Base-by-base conservation (phyloP, 2,113 vertebrate genomes). In the Nerophis ophidion region DNA sequence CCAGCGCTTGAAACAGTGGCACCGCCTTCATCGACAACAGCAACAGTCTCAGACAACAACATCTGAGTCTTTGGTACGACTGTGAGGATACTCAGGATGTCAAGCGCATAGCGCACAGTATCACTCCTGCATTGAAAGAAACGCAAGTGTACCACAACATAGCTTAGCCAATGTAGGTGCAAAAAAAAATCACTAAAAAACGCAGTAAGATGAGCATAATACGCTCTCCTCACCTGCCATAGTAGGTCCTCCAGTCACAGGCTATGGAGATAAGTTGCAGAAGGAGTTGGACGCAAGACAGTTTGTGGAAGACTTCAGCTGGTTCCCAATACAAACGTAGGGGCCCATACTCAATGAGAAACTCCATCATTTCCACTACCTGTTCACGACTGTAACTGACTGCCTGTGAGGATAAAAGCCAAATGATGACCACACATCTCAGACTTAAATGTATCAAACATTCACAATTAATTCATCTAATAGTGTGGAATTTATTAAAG, bases 341-440 rank as follows among this genome's bases (percentile, higher is more conserved):
- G 5, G 96, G 96, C 7, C 95, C 93, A 10, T 94, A 96, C 73
- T 97, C 96, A 26, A 99, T 96, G 36, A 99, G 89, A 78, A 98
- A 99, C 79, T 99, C 97, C 94, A 98, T 96, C 97, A 99, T 98
- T 75, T 99, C 97, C 65, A 99, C 93, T 77, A 99, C 96, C 86
- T 99, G 96, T 61, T 99, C 95, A 4, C 94, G 94, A 61, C 91
- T 98, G 60, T 98, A 98, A 0, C 94, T 94, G 69, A 95, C 95
- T 0, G 96, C 95, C 97, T 99, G 67, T 11, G 14, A 81, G 52
- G 76, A 4, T 5, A n/a, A 6, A 44, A 48, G 6, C 52, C 12
- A 49, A 53, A 13, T 12, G 15, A 61, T 47, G 16, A 51, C 6
- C 2, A 35, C 3, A 65, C 44, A 5, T 52, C 2, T 45, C 36